These are phyloP conservation scores for Eubasilissa regina DNA, from an alignment of 1,140 invertebrate species.

Conservation along the genomic window DNA sequence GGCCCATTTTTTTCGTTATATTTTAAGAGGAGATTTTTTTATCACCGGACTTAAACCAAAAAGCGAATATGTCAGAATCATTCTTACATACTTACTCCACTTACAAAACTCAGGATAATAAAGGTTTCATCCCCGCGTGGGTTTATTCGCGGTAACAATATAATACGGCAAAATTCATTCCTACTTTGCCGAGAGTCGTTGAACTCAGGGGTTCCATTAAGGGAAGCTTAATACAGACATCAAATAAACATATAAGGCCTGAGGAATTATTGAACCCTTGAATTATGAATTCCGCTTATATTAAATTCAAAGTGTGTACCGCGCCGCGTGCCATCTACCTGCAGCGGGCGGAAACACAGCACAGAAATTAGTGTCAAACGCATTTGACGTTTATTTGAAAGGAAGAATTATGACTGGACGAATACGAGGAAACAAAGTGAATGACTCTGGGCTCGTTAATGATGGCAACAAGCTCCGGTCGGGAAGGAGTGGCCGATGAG, in stretches of 20 bases:
- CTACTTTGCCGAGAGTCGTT: conserved; percentile 1
- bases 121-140: conserved; percentile 12
- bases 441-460: no score
- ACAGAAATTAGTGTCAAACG: conserved; percentile 4
- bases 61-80: neutral
- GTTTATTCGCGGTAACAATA: neutral
- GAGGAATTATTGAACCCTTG: neutral
- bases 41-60: no score
- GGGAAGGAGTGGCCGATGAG: conserved; percentile 9
- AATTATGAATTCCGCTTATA: conserved; percentile 8
- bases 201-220: neutral
- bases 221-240: conserved; percentile 4
- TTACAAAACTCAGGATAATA: conserved; percentile 25
- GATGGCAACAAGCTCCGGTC: neutral
- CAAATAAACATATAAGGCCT: neutral
- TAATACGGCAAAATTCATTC: neutral
- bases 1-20: no score
- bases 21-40: no score
- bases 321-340: neutral
- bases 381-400: conserved; percentile 23
- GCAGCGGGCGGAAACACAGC: neutral
- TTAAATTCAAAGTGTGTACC: conserved; percentile 3
- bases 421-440: no score
- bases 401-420: neutral
- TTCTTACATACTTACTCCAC: neutral